These are phyloP conservation scores for Drosophila bifasciata DNA, from an alignment of 1,140 invertebrate species.

Conservation along the genomic window DNA sequence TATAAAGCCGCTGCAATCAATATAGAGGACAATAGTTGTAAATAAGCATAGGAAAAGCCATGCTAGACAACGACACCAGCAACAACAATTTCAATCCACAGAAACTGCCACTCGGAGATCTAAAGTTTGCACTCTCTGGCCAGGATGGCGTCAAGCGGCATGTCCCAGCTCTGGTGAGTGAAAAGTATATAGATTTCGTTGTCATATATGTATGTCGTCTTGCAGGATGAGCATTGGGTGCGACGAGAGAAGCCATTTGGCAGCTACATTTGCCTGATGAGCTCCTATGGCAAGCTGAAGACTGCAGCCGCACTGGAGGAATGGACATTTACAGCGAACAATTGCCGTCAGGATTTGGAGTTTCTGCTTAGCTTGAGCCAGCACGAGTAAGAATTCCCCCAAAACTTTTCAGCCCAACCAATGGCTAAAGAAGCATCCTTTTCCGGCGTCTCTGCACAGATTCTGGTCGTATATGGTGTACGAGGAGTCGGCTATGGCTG, in stretches of 20 bases:
- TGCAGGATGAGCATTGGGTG: constrained; percentile 60
- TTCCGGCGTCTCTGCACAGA: constrained; percentile 34
- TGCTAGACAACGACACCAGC: constrained; percentile 54
- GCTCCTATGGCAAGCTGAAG: constrained; percentile 55
- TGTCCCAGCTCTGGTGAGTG: constrained; percentile 58
- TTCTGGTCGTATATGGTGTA: constrained; percentile 91
- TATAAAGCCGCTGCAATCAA: neutral
- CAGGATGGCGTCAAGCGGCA: constrained; percentile 48
- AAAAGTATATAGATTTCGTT: too few relatives aligned
- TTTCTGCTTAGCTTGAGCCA: constrained; percentile 64
- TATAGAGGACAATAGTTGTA: neutral
- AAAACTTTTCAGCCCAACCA: neutral
- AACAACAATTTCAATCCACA: constrained; percentile 63
- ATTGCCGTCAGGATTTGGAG: constrained; percentile 67
- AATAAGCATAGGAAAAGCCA: constrained; percentile 12
- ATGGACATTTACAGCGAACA: constrained; percentile 65
- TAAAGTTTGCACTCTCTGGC: constrained; percentile 43
- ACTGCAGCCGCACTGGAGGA: constrained; percentile 68
- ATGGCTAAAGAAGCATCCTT: neutral
- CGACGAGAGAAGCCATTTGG: constrained; percentile 53
- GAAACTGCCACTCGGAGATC: constrained; percentile 50
- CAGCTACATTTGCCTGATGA: constrained; percentile 63
- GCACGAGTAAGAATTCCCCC: constrained; percentile 57
- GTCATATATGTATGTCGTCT: neutral
- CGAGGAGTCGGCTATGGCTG: constrained; percentile 87